Evolutionary conservation across 2,797 vertebrate genomes (phyloP).

Genomic region (Catostomus latipinnis): DNA sequence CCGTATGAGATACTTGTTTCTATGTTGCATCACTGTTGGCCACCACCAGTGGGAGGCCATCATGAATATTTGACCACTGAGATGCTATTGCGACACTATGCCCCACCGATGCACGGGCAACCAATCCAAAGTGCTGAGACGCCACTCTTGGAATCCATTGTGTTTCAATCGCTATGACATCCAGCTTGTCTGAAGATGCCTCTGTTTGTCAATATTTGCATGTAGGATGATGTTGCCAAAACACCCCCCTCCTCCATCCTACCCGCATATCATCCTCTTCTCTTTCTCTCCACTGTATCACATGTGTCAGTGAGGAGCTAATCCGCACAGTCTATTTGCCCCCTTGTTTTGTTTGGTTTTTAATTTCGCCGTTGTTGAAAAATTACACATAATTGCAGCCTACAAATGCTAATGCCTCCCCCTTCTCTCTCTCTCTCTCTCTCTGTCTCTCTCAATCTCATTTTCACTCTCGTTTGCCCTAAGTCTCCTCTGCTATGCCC

Average conservation of each 20-base stretch:
- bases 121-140: constrained; percentile 16
- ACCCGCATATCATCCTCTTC: constrained; percentile 11
- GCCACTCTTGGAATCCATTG: constrained; percentile 7
- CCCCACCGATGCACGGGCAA: neutral
- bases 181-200: constrained; percentile 53
- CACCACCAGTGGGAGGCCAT: neutral
- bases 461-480: too few species aligned
- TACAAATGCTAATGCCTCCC: constrained; percentile 65
- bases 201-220: constrained; percentile 71
- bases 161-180: constrained; percentile 59
- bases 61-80: neutral
- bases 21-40: neutral
- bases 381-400: constrained; percentile 85
- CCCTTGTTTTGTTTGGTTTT: constrained; percentile 82
- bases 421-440: too few species aligned
- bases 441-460: too few species aligned
- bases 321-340: constrained; percentile 75
- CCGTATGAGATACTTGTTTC: too few species aligned
- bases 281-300: constrained; percentile 44
- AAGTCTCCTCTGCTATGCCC: constrained; percentile 55
- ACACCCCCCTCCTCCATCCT: constrained; percentile 27
- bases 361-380: constrained; percentile 83
- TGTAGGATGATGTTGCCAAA: constrained; percentile 61
- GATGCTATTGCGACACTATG: neutral
- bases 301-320: constrained; percentile 70